A percentile compares a stretch with the other conserved stretches of the same genome.
Conservation (phyloP, 2,888 invertebrate species). For the Morpho helenor region DNA sequence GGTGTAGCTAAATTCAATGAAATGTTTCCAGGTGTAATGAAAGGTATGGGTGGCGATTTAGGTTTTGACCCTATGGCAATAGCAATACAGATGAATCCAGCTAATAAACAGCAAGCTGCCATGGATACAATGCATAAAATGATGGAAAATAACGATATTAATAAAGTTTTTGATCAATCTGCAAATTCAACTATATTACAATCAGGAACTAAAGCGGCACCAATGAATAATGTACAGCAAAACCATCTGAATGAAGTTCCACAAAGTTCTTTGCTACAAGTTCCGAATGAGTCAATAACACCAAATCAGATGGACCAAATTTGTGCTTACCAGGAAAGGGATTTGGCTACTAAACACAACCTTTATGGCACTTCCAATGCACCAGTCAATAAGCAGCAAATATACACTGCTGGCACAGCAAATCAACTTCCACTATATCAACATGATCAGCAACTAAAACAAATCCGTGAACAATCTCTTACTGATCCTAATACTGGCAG, state of each 20-base stretch:
- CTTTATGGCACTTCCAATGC: background rate
- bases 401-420: conserved; percentile 18
- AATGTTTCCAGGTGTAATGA: conserved; percentile 64
- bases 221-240: conserved; percentile 5
- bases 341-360: background rate
- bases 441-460: conserved; percentile 28
- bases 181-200: conserved; percentile 26
- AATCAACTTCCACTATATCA: conserved; percentile 20
- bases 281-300: background rate
- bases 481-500: conserved; percentile 36
- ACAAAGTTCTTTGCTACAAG: conserved; percentile 1
- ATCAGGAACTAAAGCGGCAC: conserved; percentile 16
- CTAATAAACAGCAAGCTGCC: conserved; percentile 54
- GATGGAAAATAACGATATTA: conserved; percentile 38
- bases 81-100: conserved; percentile 71
- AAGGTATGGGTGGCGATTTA: conserved; percentile 47
- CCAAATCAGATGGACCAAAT: conserved; percentile 5
- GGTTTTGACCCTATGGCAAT: conserved; percentile 71
- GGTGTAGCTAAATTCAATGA: conserved; percentile 62
- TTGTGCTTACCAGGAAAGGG: background rate
- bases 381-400: conserved; percentile 15
- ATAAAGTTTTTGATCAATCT: conserved; percentile 7
- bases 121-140: conserved; percentile 53
- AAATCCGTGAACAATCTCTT: conserved; percentile 30
- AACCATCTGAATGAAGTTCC: conserved; percentile 15